These are phyloP conservation scores for Cyprinus carpio DNA, from an alignment of 2,113 vertebrate species.

Conservation along the genomic window DNA sequence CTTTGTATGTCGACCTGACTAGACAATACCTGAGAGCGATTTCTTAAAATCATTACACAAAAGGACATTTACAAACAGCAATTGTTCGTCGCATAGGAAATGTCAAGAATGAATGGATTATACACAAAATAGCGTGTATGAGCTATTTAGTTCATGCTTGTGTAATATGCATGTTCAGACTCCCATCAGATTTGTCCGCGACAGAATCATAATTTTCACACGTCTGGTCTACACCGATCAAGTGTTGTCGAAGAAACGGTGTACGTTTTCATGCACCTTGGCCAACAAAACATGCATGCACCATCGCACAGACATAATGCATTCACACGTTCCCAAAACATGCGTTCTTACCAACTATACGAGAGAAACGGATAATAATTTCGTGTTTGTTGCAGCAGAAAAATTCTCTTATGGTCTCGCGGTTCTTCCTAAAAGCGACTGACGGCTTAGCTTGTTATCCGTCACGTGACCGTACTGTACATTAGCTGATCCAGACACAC, in stretches of 20 bases:
- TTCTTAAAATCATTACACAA: constrained; percentile 14
- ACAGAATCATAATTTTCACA: constrained; percentile 44
- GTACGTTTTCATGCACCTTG: constrained; percentile 35
- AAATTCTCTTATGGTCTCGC: constrained; percentile 66
- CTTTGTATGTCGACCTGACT: not conserved
- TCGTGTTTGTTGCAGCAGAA: constrained; percentile 67
- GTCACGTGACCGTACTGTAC: constrained; percentile 67
- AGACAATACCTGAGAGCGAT: constrained; percentile 27
- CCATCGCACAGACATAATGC: constrained; percentile 21
- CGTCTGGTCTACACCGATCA: constrained; percentile 42
- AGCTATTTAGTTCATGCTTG: not conserved
- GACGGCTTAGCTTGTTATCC: constrained; percentile 56
- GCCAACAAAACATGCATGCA: constrained; percentile 47
- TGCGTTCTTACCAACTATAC: constrained; percentile 59
- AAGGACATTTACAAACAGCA: constrained; percentile 13
- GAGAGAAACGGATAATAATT: constrained; percentile 52
- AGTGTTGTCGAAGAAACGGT: constrained; percentile 34
- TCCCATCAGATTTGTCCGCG: constrained; percentile 9
- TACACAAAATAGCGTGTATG: not conserved
- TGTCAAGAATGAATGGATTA: not conserved
- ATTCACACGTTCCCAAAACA: constrained; percentile 27
- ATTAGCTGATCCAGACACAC: constrained; percentile 40
- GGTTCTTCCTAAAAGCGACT: constrained; percentile 69
- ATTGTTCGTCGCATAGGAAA: not conserved
- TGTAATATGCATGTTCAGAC: not conserved